Evolutionary conservation across 2,888 invertebrate species (phyloP), one percentile per base, ranked within the genome.

Genomic region (Amphipoea oculea): DNA sequence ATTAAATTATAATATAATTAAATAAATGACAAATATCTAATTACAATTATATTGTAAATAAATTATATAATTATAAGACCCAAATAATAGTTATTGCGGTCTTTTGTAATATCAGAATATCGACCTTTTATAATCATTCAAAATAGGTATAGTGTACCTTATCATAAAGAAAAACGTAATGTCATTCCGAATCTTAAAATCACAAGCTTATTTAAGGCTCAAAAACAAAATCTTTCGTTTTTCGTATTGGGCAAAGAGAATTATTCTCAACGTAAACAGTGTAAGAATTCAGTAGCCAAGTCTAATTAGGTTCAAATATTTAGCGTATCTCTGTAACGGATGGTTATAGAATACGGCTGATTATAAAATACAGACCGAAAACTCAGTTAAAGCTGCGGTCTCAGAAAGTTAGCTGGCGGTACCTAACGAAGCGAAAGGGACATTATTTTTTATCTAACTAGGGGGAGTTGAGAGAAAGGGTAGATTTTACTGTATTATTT

Each of bases 251-350:
- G 73, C 73, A 75, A 83, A 83, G 80, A 42, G 14, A 77, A 86
- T 87, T 75, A 79, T 76, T 76, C 63, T 67, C 62, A 78, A 72
- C n/a, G 72, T 71, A 83, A 83, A 78, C 81, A 79, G 75, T 70
- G 63, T 51, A 74, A 76, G 60, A 36, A 70, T 76, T 77, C 23
- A 23, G 68, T 81, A 57, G 66, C 76, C 29, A 45, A 65, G 63
- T 79, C 73, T 89, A 87, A 89, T 89, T 88, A 88, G 74, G 79
- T 86, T 73, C 81, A 86, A 88, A 86, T 84, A 81, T 85, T 88
- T 84, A 82, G 23, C 75, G 65, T 78, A 63, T 74, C 67, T 73
- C 73, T 66, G 67, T 73, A 81, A 73, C 73, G 67, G 66, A 65
- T 68, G 66, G 81, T 78, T 80, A 76, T 80, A 87, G 86, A 88